phyloP scores from a whole-genome alignment of 2,888 invertebrate species.

The Gonocerus acuteangulatus region DNA sequence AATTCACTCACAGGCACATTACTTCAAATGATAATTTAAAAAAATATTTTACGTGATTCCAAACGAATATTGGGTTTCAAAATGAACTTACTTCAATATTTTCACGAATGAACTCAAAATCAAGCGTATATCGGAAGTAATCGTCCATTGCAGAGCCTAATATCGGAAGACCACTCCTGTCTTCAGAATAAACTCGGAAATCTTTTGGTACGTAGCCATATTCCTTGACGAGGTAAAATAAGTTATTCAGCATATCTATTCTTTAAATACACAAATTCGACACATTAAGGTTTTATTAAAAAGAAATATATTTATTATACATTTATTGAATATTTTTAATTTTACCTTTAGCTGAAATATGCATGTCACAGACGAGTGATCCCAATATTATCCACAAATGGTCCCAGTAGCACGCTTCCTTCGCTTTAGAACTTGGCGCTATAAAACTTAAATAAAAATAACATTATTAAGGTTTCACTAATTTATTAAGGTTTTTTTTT shows the following conservation, averaged over 20 bases:
- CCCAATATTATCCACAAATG: slow-evolving; percentile 81
- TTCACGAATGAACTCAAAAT: slow-evolving; percentile 54
- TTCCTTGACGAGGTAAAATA: slow-evolving; percentile 58
- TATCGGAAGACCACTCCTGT: slow-evolving; percentile 63
- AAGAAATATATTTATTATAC: too few species aligned
- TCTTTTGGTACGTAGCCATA: slow-evolving; percentile 74
- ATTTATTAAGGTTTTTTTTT: background rate
- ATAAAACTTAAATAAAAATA: slow-evolving; percentile 42
- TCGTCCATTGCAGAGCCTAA: slow-evolving; percentile 63
- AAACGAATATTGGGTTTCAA: too few species aligned
- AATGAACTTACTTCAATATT: slow-evolving; percentile 46
- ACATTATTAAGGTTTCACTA: background rate
- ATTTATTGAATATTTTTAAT: background rate
- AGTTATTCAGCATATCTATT: slow-evolving; percentile 65
- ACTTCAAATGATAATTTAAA: too few species aligned
- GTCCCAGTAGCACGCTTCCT: slow-evolving; percentile 78
- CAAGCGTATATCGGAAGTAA: slow-evolving; percentile 58
- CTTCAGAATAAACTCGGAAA: slow-evolving; percentile 67
- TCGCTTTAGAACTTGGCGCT: slow-evolving; percentile 62
- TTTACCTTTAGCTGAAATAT: slow-evolving; percentile 44
- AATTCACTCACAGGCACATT: too few species aligned
- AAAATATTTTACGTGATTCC: too few species aligned
- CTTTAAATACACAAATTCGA: slow-evolving; percentile 42
- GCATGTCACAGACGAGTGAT: slow-evolving; percentile 66
- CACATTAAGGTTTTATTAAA: background rate